phyloP scores from a whole-genome alignment of 2,113 vertebrate species.

The Coptodon rendalli region DNA sequence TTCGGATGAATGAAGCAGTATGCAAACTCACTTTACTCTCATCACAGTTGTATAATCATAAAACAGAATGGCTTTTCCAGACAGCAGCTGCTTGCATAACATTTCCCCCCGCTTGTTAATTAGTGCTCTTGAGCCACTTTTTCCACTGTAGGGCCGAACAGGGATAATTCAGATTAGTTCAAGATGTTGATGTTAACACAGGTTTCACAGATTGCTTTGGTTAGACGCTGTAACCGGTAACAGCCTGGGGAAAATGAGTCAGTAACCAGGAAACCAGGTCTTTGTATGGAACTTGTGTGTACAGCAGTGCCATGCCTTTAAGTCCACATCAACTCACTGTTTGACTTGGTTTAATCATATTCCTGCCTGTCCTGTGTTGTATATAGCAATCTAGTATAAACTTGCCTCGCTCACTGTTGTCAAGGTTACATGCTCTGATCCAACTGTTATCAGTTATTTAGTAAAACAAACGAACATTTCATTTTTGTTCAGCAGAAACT shows the following conservation, averaged over 20 bases:
- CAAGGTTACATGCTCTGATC: background rate
- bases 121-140: background rate
- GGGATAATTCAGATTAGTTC: conserved; percentile 1
- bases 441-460: background rate
- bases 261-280: background rate
- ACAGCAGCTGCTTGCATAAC: background rate
- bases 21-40: background rate
- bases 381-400: background rate
- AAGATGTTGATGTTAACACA: conserved; percentile 17
- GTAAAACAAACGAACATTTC: background rate
- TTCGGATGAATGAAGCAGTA: background rate
- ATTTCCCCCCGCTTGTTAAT: background rate
- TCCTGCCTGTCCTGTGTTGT: background rate
- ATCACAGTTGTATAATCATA: background rate
- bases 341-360: background rate
- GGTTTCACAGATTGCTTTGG: background rate
- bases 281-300: background rate
- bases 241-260: background rate
- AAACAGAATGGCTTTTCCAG: background rate
- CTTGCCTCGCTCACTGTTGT: background rate
- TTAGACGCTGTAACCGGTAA: background rate
- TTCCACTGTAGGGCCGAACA: background rate
- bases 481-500: background rate
- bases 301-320: background rate
- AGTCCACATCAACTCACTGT: background rate